A percentile compares a stretch with the other conserved stretches of the same genome.
These are phyloP conservation scores for Mormyrops attenuatus DNA, from an alignment of 2,797 vertebrate genomes.

Conservation along the genomic window DNA sequence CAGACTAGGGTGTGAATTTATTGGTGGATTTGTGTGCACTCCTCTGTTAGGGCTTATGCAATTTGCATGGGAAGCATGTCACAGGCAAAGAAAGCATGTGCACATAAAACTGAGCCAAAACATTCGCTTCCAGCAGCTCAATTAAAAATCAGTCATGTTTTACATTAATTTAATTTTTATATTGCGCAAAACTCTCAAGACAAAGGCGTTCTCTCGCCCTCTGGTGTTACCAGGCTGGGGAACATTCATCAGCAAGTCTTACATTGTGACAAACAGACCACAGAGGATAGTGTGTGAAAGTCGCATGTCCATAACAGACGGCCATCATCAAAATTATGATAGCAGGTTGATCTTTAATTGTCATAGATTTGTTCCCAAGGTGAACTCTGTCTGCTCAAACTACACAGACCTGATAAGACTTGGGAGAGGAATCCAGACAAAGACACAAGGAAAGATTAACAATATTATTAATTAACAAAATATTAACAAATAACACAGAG, in stretches of 20 bases:
- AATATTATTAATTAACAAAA: background rate
- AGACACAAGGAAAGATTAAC: background rate
- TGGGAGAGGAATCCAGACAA: background rate
- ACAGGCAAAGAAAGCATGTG: background rate
- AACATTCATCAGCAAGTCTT: conserved; percentile 3
- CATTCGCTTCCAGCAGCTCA: background rate
- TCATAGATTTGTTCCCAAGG: background rate
- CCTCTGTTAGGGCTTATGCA: background rate
- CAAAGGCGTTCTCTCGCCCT: background rate
- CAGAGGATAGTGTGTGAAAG: background rate
- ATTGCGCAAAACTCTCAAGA: background rate
- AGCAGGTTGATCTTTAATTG: background rate
- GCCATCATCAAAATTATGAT: background rate
- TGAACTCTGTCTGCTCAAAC: background rate
- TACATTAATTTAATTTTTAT: background rate
- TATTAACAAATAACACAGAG: background rate
- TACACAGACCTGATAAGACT: background rate
- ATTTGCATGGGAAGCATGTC: background rate
- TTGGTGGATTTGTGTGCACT: background rate
- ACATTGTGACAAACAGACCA: background rate
- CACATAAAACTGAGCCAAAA: background rate
- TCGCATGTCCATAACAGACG: background rate
- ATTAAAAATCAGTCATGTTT: conserved; percentile 7
- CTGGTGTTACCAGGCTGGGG: background rate
- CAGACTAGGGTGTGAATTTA: background rate